phyloP scores from a whole-genome alignment of 2,888 invertebrate species.

The Melangyna quadrimaculata region DNA sequence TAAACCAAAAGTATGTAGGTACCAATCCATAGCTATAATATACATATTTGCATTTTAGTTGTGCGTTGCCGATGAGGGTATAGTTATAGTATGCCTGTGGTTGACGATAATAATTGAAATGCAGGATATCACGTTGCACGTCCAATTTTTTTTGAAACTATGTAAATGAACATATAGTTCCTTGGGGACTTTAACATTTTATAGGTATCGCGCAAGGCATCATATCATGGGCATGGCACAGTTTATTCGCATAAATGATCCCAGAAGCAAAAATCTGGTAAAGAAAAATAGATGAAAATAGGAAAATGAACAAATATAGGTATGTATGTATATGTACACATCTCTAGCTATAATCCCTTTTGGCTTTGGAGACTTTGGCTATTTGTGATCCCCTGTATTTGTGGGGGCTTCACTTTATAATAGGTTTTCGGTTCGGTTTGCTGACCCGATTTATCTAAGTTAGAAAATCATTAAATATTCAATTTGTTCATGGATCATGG shows the following conservation, averaged over 20 bases:
- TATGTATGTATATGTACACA: too few species aligned
- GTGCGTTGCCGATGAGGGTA: not conserved
- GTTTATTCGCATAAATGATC: constrained; percentile 2
- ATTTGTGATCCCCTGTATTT: constrained; percentile 7
- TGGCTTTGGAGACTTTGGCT: constrained; percentile 11
- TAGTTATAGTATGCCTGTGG: not conserved
- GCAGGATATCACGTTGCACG: not conserved
- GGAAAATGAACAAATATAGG: constrained; percentile 26
- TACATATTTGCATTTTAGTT: constrained; percentile 47
- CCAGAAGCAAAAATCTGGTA: not conserved
- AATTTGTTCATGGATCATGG: constrained; percentile 26
- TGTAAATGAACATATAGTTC: constrained; percentile 21
- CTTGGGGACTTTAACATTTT: not conserved
- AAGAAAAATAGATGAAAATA: constrained; percentile 1
- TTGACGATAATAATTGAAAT: not conserved
- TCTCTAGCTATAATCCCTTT: too few species aligned
- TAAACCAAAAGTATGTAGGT: not conserved
- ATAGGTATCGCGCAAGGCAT: not conserved
- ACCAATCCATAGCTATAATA: too few species aligned
- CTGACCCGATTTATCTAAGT: constrained; percentile 64
- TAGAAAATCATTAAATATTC: constrained; percentile 59
- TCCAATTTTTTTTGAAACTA: constrained; percentile 26
- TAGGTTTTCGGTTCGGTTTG: constrained; percentile 63
- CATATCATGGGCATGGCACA: not conserved
- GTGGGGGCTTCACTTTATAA: constrained; percentile 35